phyloP scores from a whole-genome alignment of 2,113 vertebrate genomes.

The Pangasianodon gigas region DNA sequence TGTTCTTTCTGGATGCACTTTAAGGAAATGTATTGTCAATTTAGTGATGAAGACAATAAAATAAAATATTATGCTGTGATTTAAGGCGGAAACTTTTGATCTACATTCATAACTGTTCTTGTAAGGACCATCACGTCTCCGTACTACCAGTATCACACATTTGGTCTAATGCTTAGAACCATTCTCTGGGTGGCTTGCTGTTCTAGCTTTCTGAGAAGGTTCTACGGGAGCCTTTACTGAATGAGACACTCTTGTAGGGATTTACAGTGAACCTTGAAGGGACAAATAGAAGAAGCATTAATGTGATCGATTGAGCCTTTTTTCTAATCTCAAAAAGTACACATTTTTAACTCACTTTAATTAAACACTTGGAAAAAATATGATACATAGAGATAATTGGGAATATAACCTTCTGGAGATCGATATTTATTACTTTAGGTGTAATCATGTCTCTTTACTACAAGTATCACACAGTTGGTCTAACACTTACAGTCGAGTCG shows the following conservation, averaged over 20 bases:
- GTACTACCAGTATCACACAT: neutral
- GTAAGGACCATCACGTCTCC: too few species aligned
- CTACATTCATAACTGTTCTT: neutral
- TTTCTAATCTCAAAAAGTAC: neutral
- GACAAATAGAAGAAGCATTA: neutral
- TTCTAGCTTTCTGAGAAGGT: neutral
- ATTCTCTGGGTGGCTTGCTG: neutral
- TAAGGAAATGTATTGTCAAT: neutral
- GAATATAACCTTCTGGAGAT: neutral
- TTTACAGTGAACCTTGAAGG: neutral
- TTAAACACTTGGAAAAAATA: neutral
- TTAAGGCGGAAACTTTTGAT: neutral
- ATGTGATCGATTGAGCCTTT: neutral
- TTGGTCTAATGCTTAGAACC: neutral
- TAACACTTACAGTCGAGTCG: neutral
- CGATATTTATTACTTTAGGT: neutral
- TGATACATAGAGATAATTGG: neutral
- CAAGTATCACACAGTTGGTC: neutral
- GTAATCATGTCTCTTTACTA: neutral
- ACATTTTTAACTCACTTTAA: neutral
- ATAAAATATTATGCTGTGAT: neutral
- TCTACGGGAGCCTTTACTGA: neutral
- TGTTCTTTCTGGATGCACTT: neutral
- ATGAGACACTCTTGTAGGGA: neutral
- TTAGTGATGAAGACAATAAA: neutral